A percentile compares a stretch with the other conserved stretches of the same genome.
These are phyloP conservation scores for Rostratula benghalensis DNA, from an alignment of 2,113 vertebrate genomes.

Conservation along the genomic window DNA sequence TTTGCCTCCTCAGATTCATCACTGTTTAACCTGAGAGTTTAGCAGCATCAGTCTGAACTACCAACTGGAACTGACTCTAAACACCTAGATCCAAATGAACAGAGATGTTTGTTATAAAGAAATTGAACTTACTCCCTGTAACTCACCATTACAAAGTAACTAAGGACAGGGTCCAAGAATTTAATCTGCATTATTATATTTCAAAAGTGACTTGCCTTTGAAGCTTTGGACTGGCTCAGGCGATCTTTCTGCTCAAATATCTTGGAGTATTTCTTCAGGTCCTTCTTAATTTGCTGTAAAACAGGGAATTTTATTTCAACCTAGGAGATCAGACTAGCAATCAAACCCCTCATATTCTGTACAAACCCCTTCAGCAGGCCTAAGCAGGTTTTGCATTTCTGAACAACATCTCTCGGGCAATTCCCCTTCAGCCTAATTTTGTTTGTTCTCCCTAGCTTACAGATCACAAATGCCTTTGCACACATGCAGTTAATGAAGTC, in stretches of 20 bases:
- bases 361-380: background rate
- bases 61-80: background rate
- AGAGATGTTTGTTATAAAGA: background rate
- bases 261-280: conserved; percentile 98
- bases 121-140: background rate
- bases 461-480: background rate
- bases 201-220: conserved; percentile 82
- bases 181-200: background rate
- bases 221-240: conserved; percentile 97
- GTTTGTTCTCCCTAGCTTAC: background rate
- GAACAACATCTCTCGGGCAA: background rate
- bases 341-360: background rate
- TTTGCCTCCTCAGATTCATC: background rate
- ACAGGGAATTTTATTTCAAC: background rate
- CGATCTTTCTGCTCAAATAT: conserved; percentile 99
- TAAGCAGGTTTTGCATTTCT: background rate
- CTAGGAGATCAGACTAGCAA: background rate
- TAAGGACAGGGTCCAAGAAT: background rate
- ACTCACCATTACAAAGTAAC: background rate
- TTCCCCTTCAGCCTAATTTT: background rate
- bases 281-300: conserved; percentile 94
- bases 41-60: background rate
- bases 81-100: background rate
- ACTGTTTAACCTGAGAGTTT: background rate
- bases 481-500: background rate